Percentiles rank a stretch among this genome's conserved stretches.
phyloP scores from a whole-genome alignment of 2,797 vertebrate species.

The Sphenodon punctatus region DNA sequence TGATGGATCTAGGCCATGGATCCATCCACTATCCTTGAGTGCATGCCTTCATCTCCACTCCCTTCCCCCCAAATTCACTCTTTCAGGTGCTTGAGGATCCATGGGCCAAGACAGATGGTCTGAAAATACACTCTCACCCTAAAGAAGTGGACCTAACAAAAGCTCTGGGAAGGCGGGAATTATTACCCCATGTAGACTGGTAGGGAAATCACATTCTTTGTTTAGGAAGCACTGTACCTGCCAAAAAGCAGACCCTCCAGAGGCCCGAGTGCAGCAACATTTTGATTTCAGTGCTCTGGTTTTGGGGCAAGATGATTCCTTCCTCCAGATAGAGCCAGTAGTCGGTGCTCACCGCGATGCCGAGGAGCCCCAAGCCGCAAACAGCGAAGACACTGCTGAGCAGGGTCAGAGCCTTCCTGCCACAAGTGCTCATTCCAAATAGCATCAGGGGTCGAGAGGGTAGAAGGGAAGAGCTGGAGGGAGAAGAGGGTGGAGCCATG shows the following conservation, averaged over 20 bases:
- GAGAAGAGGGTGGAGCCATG: not conserved
- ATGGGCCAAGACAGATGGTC: too few species aligned
- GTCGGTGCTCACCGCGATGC: slow-evolving; percentile 94
- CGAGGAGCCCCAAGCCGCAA: slow-evolving; percentile 90
- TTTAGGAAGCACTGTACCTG: slow-evolving; percentile 74
- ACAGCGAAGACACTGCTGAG: slow-evolving; percentile 95
- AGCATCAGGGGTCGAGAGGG: slow-evolving; percentile 67
- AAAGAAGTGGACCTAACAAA: too few species aligned
- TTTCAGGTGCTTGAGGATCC: too few species aligned
- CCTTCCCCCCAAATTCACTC: too few species aligned
- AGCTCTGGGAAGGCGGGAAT: too few species aligned
- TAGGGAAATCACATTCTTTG: rapidly evolving
- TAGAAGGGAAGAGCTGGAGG: not conserved
- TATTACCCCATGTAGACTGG: rapidly evolving
- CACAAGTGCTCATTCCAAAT: slow-evolving; percentile 89
- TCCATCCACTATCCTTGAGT: too few species aligned
- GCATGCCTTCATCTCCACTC: too few species aligned
- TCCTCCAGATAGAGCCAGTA: slow-evolving; percentile 98
- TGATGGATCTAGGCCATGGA: too few species aligned
- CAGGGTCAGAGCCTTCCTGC: slow-evolving; percentile 93
- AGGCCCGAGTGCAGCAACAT: slow-evolving; percentile 94
- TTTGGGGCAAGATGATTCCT: slow-evolving; percentile 89
- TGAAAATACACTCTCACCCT: too few species aligned
- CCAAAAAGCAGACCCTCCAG: slow-evolving; percentile 95
- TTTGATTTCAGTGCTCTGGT: slow-evolving; percentile 90